Base-by-base conservation (phyloP, 1,140 invertebrate species). In the Drosophila dunni region DNA sequence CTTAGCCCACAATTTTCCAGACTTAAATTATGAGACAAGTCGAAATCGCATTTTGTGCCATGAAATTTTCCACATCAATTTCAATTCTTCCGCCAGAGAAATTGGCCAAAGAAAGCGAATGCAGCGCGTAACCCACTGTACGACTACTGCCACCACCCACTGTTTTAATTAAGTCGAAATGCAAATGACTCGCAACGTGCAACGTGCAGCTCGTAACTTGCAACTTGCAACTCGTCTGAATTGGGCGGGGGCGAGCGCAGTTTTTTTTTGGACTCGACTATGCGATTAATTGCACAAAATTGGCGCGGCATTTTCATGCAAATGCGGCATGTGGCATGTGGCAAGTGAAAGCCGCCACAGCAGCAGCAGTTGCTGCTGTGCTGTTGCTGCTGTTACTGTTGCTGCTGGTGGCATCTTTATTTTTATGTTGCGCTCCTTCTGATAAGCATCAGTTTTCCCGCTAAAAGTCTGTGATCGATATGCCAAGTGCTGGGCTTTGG, bases 271-370 rank as follows among this genome's bases (percentile, higher is more conserved):
- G 83, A 74, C 72, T 79, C 36, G 54, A 79, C 76, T 79, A 78
- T 88, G 83, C 83, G 80, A 86, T 86, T 86, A 86, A 86, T 86
- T 86, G 83, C 84, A 63, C 84, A 83, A 79, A 86, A 86, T 89
- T 86, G 83, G 76, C 72, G 72, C 80, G 67, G 79, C 78, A 88
- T 79, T 86, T 86, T 69, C 75, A 81, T 82, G 79, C 79, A 84
- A 83, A 83, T 83, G 81, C 60, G 66, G 50, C 48, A 51, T 10
- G 29, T 13, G 11, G 33, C 29, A 51, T 51, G 38, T 46, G 5
- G 29, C 86, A 81, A 88, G 80, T 89, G 84, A 89, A 89, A 86
- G 83, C 84, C 63, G 62, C 44, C 2, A 20, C 2, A 20, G 17
- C 17, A 20, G 17, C 17, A 24, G 34, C 45, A 46, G 61, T 60